Percentiles rank a stretch among this genome's conserved stretches.
These are phyloP conservation scores for Babylonia areolata DNA, from an alignment of 1,140 invertebrate species.

Conservation along the genomic window DNA sequence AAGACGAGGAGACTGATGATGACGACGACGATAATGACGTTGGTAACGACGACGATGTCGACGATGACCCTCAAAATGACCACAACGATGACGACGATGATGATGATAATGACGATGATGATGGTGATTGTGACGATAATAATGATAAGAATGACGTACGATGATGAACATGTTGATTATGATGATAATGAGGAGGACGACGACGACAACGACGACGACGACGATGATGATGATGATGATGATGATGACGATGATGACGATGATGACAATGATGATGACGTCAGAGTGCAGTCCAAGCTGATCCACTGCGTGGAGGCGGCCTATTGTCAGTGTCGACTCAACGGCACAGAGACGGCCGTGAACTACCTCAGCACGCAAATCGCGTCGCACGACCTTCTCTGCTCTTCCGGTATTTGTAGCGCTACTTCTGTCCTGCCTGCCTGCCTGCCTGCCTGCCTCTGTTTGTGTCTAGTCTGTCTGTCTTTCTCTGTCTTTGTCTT, in stretches of 20 bases:
- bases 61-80: too few relatives aligned
- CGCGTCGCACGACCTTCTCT: not conserved
- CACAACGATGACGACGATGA: too few relatives aligned
- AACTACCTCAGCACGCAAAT: not conserved
- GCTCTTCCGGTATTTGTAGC: not conserved
- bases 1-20: too few relatives aligned
- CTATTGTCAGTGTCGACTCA: not conserved
- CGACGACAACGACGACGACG: slow-evolving; percentile 16
- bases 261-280: not conserved
- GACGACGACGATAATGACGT: too few relatives aligned
- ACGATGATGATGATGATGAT: not conserved
- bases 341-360: not conserved
- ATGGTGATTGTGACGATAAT: too few relatives aligned
- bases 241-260: not conserved
- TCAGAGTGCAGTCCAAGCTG: not conserved
- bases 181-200: too few relatives aligned
- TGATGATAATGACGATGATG: too few relatives aligned
- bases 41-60: too few relatives aligned
- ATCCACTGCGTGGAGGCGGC: not conserved
- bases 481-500: too few relatives aligned
- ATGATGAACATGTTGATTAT: too few relatives aligned
- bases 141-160: too few relatives aligned
- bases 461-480: too few relatives aligned
- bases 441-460: not conserved
- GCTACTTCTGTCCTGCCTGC: not conserved